A percentile compares a stretch with the other conserved stretches of the same genome.
These are phyloP conservation scores for Caenorhabditis afra DNA, from an alignment of 2,888 invertebrate species.

Conservation along the genomic window DNA sequence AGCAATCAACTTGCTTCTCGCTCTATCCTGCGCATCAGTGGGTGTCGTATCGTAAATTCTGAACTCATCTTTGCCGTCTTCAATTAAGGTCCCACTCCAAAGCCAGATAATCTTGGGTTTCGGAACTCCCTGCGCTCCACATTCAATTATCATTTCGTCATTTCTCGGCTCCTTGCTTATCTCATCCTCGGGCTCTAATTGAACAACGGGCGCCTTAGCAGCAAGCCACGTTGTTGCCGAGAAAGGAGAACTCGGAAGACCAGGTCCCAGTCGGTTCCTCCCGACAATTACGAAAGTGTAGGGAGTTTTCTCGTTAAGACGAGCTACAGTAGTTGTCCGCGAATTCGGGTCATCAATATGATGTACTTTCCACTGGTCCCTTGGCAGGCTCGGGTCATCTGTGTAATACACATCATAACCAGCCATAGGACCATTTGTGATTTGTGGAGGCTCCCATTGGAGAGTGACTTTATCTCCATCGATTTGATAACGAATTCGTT, in stretches of 20 bases:
- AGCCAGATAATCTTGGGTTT: conserved; percentile 79
- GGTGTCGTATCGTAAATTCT: conserved; percentile 77
- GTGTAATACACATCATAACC: conserved; percentile 79
- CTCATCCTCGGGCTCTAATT: conserved; percentile 69
- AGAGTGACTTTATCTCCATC: conserved; percentile 77
- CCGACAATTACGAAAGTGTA: conserved; percentile 78
- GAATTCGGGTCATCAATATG: conserved; percentile 70
- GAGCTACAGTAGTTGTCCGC: conserved; percentile 66
- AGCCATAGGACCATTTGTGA: conserved; percentile 77
- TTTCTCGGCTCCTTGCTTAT: conserved; percentile 73
- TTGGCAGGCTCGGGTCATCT: conserved; percentile 73
- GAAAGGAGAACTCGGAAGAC: conserved; percentile 73
- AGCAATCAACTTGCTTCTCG: conserved; percentile 74
- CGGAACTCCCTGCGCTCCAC: conserved; percentile 78
- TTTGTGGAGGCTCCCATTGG: conserved; percentile 78
- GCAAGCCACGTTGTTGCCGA: conserved; percentile 76
- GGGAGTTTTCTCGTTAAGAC: conserved; percentile 75
- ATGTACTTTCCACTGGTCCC: conserved; percentile 74
- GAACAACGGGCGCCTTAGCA: conserved; percentile 68
- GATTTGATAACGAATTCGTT: conserved; percentile 76
- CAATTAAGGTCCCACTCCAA: conserved; percentile 76
- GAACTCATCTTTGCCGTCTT: conserved; percentile 80
- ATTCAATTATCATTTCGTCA: conserved; percentile 75
- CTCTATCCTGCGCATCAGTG: conserved; percentile 72
- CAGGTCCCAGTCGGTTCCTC: conserved; percentile 77